Evolutionary conservation across 2,113 vertebrate species (phyloP).

Genomic region (Nycticryphes semicollaris): DNA sequence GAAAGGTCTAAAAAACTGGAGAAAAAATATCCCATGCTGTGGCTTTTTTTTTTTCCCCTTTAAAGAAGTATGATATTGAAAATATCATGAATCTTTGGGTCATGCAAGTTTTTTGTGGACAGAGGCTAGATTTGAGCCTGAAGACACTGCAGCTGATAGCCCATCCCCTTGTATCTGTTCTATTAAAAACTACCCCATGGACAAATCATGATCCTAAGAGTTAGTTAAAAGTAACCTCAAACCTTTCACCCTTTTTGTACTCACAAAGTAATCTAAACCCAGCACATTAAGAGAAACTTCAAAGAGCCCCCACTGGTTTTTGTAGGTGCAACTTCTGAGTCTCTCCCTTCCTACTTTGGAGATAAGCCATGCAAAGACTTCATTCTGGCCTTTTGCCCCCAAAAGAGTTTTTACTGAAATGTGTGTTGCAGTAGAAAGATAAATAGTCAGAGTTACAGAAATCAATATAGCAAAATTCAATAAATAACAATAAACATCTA

Average conservation of each 20-base stretch:
- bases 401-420: constrained; percentile 70
- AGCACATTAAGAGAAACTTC: constrained; percentile 75
- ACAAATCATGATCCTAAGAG: constrained; percentile 69
- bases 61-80: background rate
- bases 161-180: constrained; percentile 57
- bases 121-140: constrained; percentile 11
- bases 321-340: constrained; percentile 71
- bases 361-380: constrained; percentile 74
- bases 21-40: background rate
- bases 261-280: constrained; percentile 75
- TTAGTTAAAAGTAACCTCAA: constrained; percentile 72
- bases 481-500: constrained; percentile 54
- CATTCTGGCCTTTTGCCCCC: constrained; percentile 64
- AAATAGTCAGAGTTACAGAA: constrained; percentile 67
- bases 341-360: constrained; percentile 59
- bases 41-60: background rate
- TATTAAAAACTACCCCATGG: constrained; percentile 69
- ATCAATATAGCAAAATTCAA: constrained; percentile 67
- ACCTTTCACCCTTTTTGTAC: constrained; percentile 71
- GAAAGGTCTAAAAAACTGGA: background rate
- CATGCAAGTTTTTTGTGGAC: background rate
- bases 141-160: constrained; percentile 42
- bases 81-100: background rate
- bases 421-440: constrained; percentile 66
- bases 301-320: constrained; percentile 72